Evolutionary conservation across 2,888 invertebrate species (phyloP).

Genomic region (Morinoia aosen): DNA sequence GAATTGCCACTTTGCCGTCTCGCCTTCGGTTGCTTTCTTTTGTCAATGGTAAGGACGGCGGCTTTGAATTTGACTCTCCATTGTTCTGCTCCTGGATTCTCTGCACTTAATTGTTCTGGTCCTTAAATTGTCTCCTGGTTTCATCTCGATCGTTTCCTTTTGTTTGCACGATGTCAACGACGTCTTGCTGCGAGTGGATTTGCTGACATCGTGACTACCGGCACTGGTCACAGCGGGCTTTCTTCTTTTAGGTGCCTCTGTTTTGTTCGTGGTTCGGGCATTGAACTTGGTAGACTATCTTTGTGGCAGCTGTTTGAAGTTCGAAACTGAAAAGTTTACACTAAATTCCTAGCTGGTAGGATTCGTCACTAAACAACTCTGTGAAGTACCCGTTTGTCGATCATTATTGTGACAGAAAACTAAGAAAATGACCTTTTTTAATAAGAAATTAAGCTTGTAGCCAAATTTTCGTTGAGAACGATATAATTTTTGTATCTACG

Average conservation of each 20-base stretch:
- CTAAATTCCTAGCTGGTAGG: neutral
- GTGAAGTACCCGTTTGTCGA: no score
- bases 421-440: neutral
- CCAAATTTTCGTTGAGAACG: no score
- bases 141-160: constrained; percentile 33
- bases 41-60: neutral
- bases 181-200: neutral
- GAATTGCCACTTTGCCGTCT: neutral
- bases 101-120: neutral
- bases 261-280: neutral
- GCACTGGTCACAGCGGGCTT: neutral
- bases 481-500: no score
- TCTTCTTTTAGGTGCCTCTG: neutral
- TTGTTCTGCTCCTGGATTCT: neutral
- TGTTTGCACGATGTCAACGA: constrained; percentile 19
- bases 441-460: neutral
- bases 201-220: constrained; percentile 4
- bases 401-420: no score
- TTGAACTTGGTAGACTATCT: neutral
- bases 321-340: neutral
- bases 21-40: neutral
- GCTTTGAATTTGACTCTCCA: constrained; percentile 23
- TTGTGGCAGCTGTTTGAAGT: neutral
- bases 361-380: no score
- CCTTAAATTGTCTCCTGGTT: neutral